Conservation (phyloP, 1,140 invertebrate genomes). For the Zaprionus ghesquierei region DNA sequence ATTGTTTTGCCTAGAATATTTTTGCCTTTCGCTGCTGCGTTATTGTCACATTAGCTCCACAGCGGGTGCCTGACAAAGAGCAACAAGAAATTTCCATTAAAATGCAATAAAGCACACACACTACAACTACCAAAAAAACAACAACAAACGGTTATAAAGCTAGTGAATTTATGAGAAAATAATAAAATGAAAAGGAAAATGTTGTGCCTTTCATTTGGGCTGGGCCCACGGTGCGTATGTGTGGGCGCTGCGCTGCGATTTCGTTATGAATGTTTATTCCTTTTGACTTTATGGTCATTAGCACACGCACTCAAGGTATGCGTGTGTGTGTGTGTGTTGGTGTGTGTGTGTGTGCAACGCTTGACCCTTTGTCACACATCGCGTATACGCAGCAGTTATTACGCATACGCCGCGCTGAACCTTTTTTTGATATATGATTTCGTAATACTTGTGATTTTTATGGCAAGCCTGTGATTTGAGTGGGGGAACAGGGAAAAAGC, state of each 20-base stretch:
- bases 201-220: conserved; percentile 38
- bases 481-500: not conserved
- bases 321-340: not conserved
- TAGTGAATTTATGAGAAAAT: conserved; percentile 67
- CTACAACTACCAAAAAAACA: not conserved
- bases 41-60: conserved; percentile 56
- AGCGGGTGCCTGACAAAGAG: conserved; percentile 18
- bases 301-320: conserved; percentile 27
- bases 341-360: not conserved
- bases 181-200: conserved; percentile 68
- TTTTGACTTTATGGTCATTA: conserved; percentile 65
- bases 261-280: conserved; percentile 28
- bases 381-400: conserved; percentile 56
- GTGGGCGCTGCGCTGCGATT: conserved; percentile 54
- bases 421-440: conserved; percentile 58
- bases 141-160: conserved; percentile 20
- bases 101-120: conserved; percentile 66
- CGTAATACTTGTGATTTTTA: conserved; percentile 42
- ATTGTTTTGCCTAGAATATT: conserved; percentile 50
- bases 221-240: conserved; percentile 59
- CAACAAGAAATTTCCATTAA: conserved; percentile 72
- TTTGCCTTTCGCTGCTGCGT: no score
- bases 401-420: conserved; percentile 56
- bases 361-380: conserved; percentile 27
- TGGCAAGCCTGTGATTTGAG: conserved; percentile 1